These are phyloP conservation scores for Brevipalpus yothersi DNA, from an alignment of 1,140 invertebrate genomes.

Conservation along the genomic window DNA sequence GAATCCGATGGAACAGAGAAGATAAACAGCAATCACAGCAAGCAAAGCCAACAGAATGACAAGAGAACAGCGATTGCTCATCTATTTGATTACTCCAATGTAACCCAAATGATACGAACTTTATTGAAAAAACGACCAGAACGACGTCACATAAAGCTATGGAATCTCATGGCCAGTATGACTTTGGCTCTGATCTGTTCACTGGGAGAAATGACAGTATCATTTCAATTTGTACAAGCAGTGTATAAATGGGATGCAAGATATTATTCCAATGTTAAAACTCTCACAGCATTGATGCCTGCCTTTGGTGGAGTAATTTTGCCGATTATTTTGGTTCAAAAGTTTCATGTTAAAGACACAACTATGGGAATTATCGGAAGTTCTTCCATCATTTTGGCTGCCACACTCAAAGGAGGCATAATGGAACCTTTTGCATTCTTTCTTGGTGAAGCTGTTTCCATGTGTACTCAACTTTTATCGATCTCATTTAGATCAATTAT, in stretches of 20 bases:
- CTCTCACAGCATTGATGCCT: neutral
- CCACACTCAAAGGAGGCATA: neutral
- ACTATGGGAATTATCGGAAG: neutral
- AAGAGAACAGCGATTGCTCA: neutral
- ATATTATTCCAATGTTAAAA: constrained; percentile 4
- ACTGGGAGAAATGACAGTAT: neutral
- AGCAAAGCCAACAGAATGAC: neutral
- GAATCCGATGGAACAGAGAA: neutral
- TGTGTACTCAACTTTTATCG: neutral
- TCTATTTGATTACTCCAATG: constrained; percentile 3
- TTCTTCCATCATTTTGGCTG: neutral
- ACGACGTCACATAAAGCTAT: neutral
- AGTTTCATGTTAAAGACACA: constrained; percentile 2
- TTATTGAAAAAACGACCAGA: neutral
- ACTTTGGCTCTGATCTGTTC: neutral
- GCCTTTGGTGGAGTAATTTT: neutral
- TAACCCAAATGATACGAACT: constrained; percentile 1
- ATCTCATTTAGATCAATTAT: constrained; percentile 2
- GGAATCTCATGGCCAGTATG: neutral
- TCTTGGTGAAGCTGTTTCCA: neutral
- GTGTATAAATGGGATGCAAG: constrained; percentile 5
- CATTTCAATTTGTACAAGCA: constrained; percentile 5
- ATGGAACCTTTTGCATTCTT: neutral
- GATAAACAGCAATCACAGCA: neutral
- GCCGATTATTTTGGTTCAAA: neutral